Base-by-base conservation (phyloP, 2,888 invertebrate genomes). In the Nowickia ferox region DNA sequence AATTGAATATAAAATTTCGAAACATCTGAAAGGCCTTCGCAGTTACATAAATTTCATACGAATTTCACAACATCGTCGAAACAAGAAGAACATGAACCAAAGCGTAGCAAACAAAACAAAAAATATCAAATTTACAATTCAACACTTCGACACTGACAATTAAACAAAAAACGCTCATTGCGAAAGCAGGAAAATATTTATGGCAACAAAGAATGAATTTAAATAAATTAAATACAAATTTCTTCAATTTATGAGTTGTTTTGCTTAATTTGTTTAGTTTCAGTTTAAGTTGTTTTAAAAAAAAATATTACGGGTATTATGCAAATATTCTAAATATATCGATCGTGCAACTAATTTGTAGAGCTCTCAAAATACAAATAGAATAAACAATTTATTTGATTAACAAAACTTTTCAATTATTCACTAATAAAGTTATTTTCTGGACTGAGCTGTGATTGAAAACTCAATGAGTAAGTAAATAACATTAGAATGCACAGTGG, bases 1-100 rank as follows among this genome's bases (percentile, higher is more conserved):
- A 74, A 81, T 81, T 75, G 38, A 61, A 68, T 61, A 75, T 53
- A 75, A 68, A 74, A 68, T 68, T 61, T 75, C 53, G 68, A 68
- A 75, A 53, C 65, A 66, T 44, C 44, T 63, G 42, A 30, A 68
- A 81, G 66, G 44, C 59, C 59, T 74, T 66, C 44, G 46, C 51
- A 71, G 57, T 30, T 30, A 61, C 30, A 78, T 74, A 65, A 76
- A 80, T 80, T 84, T 79, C 48, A 42, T 57, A 71, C 42, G 79
- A 84, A 84, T 79, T 76, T 75, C 44, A 69, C 61, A 69, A 59
- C n/a, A 65, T 38, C 19, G 11, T 17, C 46, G 3, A 30, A 30
- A 6, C 40, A 65, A 40, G 15, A 59, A 77, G 17, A 77, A 57
- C 66, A 40, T 40, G 59, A 59, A 1, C 51, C 30, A 53, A 42